Percentiles rank a stretch among this genome's conserved stretches.
Evolutionary conservation across 2,797 vertebrate genomes (phyloP).

Genomic region (Sebastes paucispinis): DNA sequence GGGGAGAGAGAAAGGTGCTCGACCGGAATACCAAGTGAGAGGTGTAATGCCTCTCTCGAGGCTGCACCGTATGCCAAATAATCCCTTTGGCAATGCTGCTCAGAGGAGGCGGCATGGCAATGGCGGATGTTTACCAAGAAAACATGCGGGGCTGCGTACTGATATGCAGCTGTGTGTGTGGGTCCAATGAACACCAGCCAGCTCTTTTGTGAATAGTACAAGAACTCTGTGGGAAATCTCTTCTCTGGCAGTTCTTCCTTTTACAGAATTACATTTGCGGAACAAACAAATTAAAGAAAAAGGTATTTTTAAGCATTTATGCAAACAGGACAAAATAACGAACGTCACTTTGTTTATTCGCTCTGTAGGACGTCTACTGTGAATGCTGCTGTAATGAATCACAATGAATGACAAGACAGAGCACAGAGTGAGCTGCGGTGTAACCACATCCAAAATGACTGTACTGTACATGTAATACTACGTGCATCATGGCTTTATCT

Average conservation of each 20-base stretch:
- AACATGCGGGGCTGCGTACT: conserved; percentile 75
- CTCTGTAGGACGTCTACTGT: neutral
- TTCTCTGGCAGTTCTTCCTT: conserved; percentile 24
- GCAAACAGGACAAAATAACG: conserved; percentile 8
- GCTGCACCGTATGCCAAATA: conserved; percentile 64
- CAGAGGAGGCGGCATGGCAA: conserved; percentile 59
- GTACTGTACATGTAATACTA: neutral
- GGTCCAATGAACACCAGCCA: conserved; percentile 67
- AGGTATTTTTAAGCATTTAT: conserved; percentile 37
- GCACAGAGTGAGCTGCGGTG: neutral
- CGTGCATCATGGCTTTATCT: neutral
- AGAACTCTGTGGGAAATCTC: conserved; percentile 43
- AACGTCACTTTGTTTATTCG: neutral
- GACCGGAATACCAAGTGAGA: conserved; percentile 62
- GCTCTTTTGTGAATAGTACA: conserved; percentile 72
- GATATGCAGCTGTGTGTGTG: conserved; percentile 61
- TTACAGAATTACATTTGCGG: conserved; percentile 9
- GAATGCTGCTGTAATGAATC: conserved; percentile 21
- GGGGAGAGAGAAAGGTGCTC: conserved; percentile 52
- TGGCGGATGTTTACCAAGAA: conserved; percentile 74
- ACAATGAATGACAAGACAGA: conserved; percentile 1
- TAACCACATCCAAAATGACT: neutral
- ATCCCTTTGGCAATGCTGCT: conserved; percentile 64
- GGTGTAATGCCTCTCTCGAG: conserved; percentile 55
- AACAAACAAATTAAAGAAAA: conserved; percentile 5